A percentile compares a stretch with the other conserved stretches of the same genome.
Conservation (phyloP, 92 coral and sea anemone genomes). For the Heliopora coerulea region DNA sequence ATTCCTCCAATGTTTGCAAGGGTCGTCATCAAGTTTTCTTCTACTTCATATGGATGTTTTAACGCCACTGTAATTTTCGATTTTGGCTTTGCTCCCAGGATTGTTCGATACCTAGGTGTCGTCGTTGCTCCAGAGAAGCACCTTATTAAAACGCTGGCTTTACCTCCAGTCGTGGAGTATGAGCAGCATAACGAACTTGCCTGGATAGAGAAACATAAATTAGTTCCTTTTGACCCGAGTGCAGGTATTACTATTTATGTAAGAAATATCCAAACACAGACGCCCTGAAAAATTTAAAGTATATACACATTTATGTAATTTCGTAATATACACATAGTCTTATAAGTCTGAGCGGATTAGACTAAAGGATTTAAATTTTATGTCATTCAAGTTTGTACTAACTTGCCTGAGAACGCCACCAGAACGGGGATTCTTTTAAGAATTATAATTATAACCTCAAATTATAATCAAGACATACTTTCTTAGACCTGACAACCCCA, state of each 20-base stretch:
- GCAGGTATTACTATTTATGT: background rate
- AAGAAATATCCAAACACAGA: no score
- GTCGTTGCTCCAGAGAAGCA: constrained; percentile 84
- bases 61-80: constrained; percentile 81
- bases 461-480: no score
- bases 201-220: constrained; percentile 68
- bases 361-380: no score
- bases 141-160: constrained; percentile 57
- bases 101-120: constrained; percentile 78
- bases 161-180: constrained; percentile 35
- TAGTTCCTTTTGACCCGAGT: constrained; percentile 65
- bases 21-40: constrained; percentile 67
- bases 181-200: constrained; percentile 76
- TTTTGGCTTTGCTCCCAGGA: constrained; percentile 63
- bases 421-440: no score
- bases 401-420: no score
- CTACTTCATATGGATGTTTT: constrained; percentile 76
- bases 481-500: no score
- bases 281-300: no score
- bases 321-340: no score
- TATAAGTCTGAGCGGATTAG: no score
- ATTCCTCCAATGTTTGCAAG: constrained; percentile 41
- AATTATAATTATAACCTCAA: no score
- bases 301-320: no score
- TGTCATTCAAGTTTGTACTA: no score